Conservation (phyloP, 2,888 invertebrate genomes). For the Cryptophagus acutangulus region DNA sequence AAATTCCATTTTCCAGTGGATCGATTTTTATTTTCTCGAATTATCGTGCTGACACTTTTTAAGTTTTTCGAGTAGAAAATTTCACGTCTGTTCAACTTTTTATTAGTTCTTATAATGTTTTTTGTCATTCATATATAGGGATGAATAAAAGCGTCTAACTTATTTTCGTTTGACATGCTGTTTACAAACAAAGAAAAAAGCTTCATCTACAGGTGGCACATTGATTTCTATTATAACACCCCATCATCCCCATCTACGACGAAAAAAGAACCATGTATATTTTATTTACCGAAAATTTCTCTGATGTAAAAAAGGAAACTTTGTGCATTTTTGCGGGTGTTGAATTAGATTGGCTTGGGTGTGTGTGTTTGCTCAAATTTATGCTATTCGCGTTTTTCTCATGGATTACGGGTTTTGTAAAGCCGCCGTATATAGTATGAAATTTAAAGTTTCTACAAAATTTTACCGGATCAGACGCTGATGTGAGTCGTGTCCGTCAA, state of each 20-base stretch:
- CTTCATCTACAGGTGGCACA: conserved; percentile 15
- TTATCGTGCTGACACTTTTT: no score
- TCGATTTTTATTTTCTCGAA: no score
- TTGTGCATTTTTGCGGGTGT: conserved; percentile 30
- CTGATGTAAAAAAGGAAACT: conserved; percentile 32
- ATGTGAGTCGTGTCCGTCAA: conserved; percentile 16
- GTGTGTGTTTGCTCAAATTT: conserved; percentile 28
- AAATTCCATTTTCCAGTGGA: no score
- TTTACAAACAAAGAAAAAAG: not conserved
- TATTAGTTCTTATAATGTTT: no score
- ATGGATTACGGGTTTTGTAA: conserved; percentile 23
- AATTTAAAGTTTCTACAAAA: conserved; percentile 15
- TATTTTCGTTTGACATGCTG: no score
- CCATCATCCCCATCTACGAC: no score
- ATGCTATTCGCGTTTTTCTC: conserved; percentile 25
- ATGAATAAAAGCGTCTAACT: no score
- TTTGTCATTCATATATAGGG: no score
- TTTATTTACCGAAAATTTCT: no score
- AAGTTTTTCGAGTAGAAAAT: no score
- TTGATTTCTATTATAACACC: conserved; percentile 18
- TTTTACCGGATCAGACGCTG: conserved; percentile 14
- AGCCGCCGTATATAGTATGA: conserved; percentile 16
- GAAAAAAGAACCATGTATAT: not conserved
- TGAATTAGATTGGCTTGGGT: conserved; percentile 35
- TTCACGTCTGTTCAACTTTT: no score